Percentiles rank a stretch among this genome's conserved stretches.
Evolutionary conservation across 2,888 invertebrate genomes (phyloP).

Genomic region (Pomacea canaliculata): DNA sequence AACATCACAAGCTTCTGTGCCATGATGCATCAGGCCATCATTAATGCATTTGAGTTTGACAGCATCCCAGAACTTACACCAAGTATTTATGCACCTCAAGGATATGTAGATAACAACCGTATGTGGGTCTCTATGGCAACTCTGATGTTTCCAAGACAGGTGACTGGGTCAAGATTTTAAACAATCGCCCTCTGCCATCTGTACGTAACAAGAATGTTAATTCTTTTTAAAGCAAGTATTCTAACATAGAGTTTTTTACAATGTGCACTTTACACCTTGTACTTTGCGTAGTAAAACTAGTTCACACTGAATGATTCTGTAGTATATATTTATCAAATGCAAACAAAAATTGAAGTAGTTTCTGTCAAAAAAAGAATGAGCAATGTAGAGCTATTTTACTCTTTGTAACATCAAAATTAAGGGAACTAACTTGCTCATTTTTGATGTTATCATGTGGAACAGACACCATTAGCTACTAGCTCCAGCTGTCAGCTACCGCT

Average conservation of each 20-base stretch:
- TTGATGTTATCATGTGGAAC: no score
- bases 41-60: constrained; percentile 49
- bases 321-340: no score
- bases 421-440: no score
- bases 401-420: no score
- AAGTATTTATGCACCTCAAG: not conserved
- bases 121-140: constrained; percentile 67
- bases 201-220: not conserved
- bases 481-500: constrained; percentile 45
- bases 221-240: no score
- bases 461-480: not conserved
- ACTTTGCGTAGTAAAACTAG: no score
- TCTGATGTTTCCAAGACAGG: constrained; percentile 51
- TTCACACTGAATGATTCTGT: no score
- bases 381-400: no score
- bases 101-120: constrained; percentile 38
- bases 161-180: constrained; percentile 64
- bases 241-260: no score
- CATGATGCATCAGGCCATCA: constrained; percentile 50
- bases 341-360: no score
- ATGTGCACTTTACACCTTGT: no score
- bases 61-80: constrained; percentile 1
- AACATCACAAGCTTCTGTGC: constrained; percentile 46
- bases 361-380: no score
- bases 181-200: constrained; percentile 37